Conservation (phyloP, 1,140 invertebrate species). For the Forficula auricularia region DNA sequence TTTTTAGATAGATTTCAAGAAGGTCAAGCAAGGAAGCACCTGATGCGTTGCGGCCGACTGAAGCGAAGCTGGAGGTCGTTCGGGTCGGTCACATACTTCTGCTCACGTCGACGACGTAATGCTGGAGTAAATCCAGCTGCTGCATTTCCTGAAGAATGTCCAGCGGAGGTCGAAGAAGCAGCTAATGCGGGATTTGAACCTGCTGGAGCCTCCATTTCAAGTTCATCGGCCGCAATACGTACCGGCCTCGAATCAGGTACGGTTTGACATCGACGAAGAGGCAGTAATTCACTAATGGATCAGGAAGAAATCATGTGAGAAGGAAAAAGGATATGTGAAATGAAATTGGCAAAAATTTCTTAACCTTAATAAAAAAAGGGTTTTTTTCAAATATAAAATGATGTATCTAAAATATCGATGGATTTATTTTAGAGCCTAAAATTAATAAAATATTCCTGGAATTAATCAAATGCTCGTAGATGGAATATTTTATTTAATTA, state of each 20-base stretch:
- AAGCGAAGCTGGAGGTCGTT: constrained; percentile 52
- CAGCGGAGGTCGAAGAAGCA: not conserved
- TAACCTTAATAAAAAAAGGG: no score
- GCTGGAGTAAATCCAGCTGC: constrained; percentile 35
- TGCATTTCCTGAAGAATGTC: not conserved
- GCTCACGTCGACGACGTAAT: constrained; percentile 37
- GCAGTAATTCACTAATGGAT: not conserved
- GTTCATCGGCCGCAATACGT: constrained; percentile 27
- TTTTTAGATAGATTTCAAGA: no score
- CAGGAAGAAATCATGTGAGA: no score
- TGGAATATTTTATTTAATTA: no score
- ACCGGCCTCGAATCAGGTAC: constrained; percentile 23
- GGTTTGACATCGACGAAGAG: constrained; percentile 2
- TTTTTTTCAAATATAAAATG: no score
- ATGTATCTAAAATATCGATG: no score
- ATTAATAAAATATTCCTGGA: no score
- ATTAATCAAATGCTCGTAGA: no score
- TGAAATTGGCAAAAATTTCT: no score
- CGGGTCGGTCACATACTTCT: constrained; percentile 57
- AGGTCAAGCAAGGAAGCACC: no score
- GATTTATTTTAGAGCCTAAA: no score
- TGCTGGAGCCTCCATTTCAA: constrained; percentile 19
- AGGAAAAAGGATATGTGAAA: no score
- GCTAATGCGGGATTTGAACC: not conserved
- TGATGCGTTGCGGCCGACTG: constrained; percentile 37